Base-by-base conservation (phyloP, 2,888 invertebrate genomes). In the Scaptomyza polygonia region DNA sequence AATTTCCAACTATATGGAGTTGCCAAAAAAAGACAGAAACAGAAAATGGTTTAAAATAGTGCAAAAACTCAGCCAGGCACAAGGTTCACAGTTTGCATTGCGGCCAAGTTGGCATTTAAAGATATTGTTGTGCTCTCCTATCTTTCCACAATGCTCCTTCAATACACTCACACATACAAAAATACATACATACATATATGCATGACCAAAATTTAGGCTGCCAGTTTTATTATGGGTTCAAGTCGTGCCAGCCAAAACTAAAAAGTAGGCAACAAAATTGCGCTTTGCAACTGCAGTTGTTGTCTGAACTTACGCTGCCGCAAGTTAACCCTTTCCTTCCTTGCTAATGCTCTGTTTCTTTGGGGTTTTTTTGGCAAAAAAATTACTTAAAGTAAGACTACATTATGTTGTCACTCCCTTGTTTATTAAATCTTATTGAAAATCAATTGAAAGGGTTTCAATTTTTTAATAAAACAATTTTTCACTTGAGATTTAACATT, bases 41-140 rank as follows among this genome's bases (percentile, higher is more conserved):
- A n/a, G n/a, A 34, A 47, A 62, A 57, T 29, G 25, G 30, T 32
- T 27, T 36, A 18, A 27, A 39, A 40, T 16, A 36, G 21, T 44
- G 16, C 29, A 51, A 61, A 62, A 63, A 48, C 16, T 16, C 52
- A 52, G n/a, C 47, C 32, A 52, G 55, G 54, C 45, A 49, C 66
- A 67, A 75, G 75, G 74, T 75, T 78, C 81, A 81, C 72, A 65
- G 78, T 75, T 64, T 81, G 44, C 56, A 72, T 64, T 78, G 59
- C 67, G 55, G 71, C 61, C 59, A 55, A 55, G 25, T 59, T 62
- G 74, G 44, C 77, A 69, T 57, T 72, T 75, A 67, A 78, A 85
- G 75, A 81, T 85, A 80, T 57, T 53, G 47, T 56, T 43, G 36
- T 48, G 61, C 55, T 14, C 21, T 58, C 52, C 63, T 72, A 79